Base-by-base conservation (phyloP, 35 echinoderm and acorn worm species). In the Hemicentrotus pulcherrimus region DNA sequence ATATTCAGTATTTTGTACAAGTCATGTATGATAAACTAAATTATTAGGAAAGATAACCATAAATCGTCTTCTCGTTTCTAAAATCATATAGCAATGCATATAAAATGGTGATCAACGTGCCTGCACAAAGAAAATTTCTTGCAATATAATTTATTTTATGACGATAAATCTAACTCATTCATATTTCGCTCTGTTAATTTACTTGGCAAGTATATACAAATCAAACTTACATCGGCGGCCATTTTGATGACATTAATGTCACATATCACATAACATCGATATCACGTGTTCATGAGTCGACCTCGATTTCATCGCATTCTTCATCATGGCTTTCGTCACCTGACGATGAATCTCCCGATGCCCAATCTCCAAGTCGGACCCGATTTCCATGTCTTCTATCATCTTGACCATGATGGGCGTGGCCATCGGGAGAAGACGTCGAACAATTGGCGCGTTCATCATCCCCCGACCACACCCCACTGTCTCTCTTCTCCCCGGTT, bases 401-500 rank as follows among this genome's bases (percentile, higher is more conserved):
- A 48, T 58, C 91, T 9, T 28, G n/a, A 11, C 45, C 24, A 31
- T 15, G 32, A 31, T 15, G 32, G 14, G 11, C 48, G 91, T 58
- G 45, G 24, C 46, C 91, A 31, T 93, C 88, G 13, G 91, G 91
- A 46, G 91, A 93, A 4, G 91, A 58, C 30, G 91, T 58, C 18
- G 45, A 58, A 58, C 47, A 31, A 93, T 31, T 90, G 88, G 24
- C 88, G 18, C 32, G 46, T 90, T 90, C 88, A 6, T 90, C 45
- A 15, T 93, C 91, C 16, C 30, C 91, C 4, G 91, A 93, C 91
- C 91, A 93, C 91, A 93, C 91, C 91, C 91, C 91, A 58, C 91
- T 93, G 91, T 93, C 91, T 58, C 91, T 93, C 32, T 32, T 47
- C n/a, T 93, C 91, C 30, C 65, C 65, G 65, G 15, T 78, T 3